Evolutionary conservation across 2,113 vertebrate genomes (phyloP).

Genomic region (Scomber scombrus): DNA sequence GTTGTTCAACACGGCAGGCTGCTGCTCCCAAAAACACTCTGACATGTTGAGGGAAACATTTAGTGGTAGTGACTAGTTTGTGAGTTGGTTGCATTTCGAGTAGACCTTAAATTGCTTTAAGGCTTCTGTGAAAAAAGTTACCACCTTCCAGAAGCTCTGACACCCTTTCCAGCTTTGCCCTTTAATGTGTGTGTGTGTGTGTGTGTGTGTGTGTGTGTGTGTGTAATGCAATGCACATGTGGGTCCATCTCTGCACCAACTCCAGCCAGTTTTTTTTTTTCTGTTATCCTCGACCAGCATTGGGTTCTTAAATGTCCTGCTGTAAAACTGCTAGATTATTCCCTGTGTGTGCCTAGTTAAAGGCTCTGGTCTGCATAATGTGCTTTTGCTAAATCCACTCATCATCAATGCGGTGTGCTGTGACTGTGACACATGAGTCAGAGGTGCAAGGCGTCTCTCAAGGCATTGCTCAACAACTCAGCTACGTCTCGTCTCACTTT

Average conservation of each 20-base stretch:
- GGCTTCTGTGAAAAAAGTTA: not conserved
- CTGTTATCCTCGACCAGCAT: not conserved
- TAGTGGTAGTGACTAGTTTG: constrained; percentile 2
- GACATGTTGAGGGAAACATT: not conserved
- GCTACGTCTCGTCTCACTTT: too few relatives aligned
- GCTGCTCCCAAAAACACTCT: constrained; percentile 11
- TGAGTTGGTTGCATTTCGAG: not conserved
- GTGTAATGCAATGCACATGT: not conserved
- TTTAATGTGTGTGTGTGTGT: too few relatives aligned
- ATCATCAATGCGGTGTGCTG: too few relatives aligned
- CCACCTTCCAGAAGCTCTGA: constrained; percentile 1
- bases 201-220: too few relatives aligned
- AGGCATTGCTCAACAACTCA: too few relatives aligned
- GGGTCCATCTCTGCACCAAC: not conserved
- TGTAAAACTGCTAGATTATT: not conserved
- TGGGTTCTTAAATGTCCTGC: not conserved
- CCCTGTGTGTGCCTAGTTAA: too few relatives aligned
- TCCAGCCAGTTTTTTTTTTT: not conserved
- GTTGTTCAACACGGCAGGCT: not conserved
- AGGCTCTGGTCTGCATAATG: too few relatives aligned
- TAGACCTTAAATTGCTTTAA: too few relatives aligned
- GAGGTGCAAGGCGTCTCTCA: too few relatives aligned
- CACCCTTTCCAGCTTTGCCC: not conserved
- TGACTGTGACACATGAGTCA: too few relatives aligned
- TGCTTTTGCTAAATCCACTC: too few relatives aligned